These are phyloP conservation scores for Chionodraco myersi DNA, from an alignment of 2,113 vertebrate genomes.

Conservation along the genomic window DNA sequence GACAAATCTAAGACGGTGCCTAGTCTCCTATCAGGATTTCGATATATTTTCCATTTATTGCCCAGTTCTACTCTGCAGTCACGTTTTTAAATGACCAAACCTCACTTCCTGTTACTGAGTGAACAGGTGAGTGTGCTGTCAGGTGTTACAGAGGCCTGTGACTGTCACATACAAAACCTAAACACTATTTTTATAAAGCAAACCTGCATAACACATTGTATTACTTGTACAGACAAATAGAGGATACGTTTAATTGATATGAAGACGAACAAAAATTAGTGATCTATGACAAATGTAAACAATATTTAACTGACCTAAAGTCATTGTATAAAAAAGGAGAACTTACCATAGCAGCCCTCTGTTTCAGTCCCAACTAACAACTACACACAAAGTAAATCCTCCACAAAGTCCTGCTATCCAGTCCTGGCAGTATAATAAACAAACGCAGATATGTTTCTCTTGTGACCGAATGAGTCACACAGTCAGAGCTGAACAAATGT, in stretches of 20 bases:
- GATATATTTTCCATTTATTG: too few relatives aligned
- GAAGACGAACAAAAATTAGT: not conserved
- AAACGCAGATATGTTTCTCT: constrained; percentile 21
- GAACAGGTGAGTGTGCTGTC: constrained; percentile 22
- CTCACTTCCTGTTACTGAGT: constrained; percentile 44
- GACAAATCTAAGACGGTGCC: too few relatives aligned
- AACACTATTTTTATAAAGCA: not conserved
- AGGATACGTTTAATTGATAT: not conserved
- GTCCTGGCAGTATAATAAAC: constrained; percentile 18
- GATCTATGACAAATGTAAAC: not conserved
- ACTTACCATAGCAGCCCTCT: constrained; percentile 76
- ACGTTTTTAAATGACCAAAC: not conserved
- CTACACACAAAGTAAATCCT: not conserved
- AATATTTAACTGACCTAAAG: not conserved
- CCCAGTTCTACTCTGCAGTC: not conserved
- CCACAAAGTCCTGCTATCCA: constrained; percentile 9
- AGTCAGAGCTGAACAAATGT: constrained; percentile 43
- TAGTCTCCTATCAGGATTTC: too few relatives aligned
- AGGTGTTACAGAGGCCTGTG: constrained; percentile 7
- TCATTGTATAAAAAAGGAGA: not conserved
- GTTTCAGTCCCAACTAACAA: constrained; percentile 20
- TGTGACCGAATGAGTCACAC: constrained; percentile 35
- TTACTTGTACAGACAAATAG: not conserved
- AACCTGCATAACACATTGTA: not conserved
- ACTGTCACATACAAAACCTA: constrained; percentile 23